Evolutionary conservation across 2,797 vertebrate genomes (phyloP), one percentile per base, ranked within the genome.

Genomic region (Antennarius maculatus): DNA sequence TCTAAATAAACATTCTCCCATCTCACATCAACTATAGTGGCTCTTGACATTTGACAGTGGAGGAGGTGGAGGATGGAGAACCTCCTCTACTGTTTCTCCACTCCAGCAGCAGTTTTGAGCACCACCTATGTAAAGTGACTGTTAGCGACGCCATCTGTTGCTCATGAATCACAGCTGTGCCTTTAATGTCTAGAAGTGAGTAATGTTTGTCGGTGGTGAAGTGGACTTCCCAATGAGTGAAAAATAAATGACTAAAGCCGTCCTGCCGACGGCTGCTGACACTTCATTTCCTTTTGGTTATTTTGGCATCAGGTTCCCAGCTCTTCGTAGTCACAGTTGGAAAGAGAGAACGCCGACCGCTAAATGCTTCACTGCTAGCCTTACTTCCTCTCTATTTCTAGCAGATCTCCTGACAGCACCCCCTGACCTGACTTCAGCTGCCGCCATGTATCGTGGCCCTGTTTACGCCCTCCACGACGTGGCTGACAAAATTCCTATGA

Each of bases 401-500:
- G 92, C 94, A 90, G 97, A 99, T 88, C 95, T 99, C 46, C 93
- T 99, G 49, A 95, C 95, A 0, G 95, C 96, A 0, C 97, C 97
- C 14, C 97, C 97, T 49, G 98, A 99, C 82, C 93, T 99, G 74
- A 99, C 97, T 4, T 97, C 98, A 8, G 96, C 97, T 0, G 96
- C 97, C 4, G 97, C 97, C 81, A 94, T 98, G 96, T 99, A 98
- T 84, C 93, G 97, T 8, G 97, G 98, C 9, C 97, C 97, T 0
- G 96, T 98, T 66, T 99, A 98, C 0, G 97, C 97, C 47, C 94
- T 98, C 76, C 97, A 98, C 1, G 97, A 99, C 0, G 96, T 97
- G 74, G 96, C 96, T 0, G 97, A 99, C 90, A 99, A 99, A 92
- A 99, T 99, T 82, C 96, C 97, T 51, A 99, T 99, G 98, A 99